Base-by-base conservation (phyloP, 2,888 invertebrate genomes). In the Sarcophaga rosellei region DNA sequence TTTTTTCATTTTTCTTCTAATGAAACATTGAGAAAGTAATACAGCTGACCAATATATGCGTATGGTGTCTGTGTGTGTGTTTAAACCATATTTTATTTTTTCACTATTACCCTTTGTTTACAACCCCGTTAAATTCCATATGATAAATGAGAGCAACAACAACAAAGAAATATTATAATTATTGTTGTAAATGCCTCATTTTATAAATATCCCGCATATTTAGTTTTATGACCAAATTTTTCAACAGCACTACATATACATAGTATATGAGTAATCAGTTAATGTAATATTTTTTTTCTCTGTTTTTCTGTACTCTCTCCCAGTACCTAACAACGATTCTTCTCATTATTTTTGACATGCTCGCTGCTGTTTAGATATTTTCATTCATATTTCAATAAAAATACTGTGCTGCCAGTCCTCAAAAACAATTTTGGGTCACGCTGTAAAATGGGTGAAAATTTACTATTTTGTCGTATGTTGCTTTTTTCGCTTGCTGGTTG, bases 81-180 rank as follows among this genome's bases (percentile, higher is more conserved):
- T 62, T 68, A 21, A 66, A 23, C 20, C n/a, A 57, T 57, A 57
- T 57, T 17, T 57, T 57, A 1, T 57, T 57, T 57, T 35, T 35
- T 35, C 35, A 35, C 8, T 35, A 35, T 35, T 35, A 10, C 35
- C 10, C 35, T 78, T 73, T 78, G 68, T 69, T 79, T 69, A 78
- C 83, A 84, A 74, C 83, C 83, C 84, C 70, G 1, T 68, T 74
- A 23, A 44, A 59, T 81, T 53, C 44, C 74, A 69, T 78, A 79
- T 68, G 83, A 8, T 17, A 35, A 25, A 21, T 74, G 69, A 75
- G 78, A 69, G 79, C 63, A 73, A 57, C 11, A 72, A 23, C 21
- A 57, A 66, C 21, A 35, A 35, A 68, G 21, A 68, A 62, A 74
- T 44, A 65, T 21, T 4, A 10, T 4, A 35, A 10, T 72, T 21